These are phyloP conservation scores for Anoura caudifer DNA, from an alignment of 2,113 vertebrate genomes.

Conservation along the genomic window DNA sequence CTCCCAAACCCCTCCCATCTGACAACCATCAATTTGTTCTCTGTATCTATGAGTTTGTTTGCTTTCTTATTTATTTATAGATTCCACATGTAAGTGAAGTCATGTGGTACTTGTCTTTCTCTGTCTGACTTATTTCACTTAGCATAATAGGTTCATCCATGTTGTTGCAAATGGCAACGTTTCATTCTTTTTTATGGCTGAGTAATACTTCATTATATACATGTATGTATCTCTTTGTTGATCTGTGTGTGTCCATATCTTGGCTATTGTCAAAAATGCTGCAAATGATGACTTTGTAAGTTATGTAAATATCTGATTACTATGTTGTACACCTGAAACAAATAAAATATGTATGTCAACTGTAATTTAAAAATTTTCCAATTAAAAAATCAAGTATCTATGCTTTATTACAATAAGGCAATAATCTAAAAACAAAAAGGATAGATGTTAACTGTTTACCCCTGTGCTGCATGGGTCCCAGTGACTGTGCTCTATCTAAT, in stretches of 20 bases:
- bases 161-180: not conserved
- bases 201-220: not conserved
- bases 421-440: not conserved
- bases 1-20: not conserved
- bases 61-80: not conserved
- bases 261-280: not conserved
- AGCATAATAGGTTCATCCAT: not conserved
- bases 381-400: not conserved
- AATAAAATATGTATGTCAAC: not conserved
- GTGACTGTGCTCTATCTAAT: not conserved
- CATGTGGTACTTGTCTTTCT: not conserved
- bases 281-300: not conserved
- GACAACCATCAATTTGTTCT: not conserved
- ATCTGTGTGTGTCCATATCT: not conserved
- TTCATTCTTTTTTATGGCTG: not conserved
- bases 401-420: not conserved
- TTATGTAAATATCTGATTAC: not conserved
- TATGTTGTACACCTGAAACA: not conserved
- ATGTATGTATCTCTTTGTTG: not conserved
- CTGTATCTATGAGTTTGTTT: not conserved
- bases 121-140: not conserved
- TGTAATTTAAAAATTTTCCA: not conserved
- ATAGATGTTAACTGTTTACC: not conserved
- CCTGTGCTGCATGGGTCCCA: no score
- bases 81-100: not conserved